Evolutionary conservation across 2,888 invertebrate genomes (phyloP).

Genomic region (Hirtodrosophila alboralis): DNA sequence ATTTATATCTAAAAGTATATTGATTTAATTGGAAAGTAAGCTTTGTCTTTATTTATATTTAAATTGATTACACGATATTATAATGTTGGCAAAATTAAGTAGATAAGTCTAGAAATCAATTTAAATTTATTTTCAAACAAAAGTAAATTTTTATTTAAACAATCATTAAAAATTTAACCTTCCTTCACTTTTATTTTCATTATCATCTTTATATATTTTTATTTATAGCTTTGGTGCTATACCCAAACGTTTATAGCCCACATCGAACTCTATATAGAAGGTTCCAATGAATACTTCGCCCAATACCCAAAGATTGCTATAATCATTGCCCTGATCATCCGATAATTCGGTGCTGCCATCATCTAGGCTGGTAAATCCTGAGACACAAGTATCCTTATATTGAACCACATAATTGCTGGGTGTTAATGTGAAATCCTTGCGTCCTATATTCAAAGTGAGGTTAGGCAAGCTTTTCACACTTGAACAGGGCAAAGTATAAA

Average conservation of each 20-base stretch:
- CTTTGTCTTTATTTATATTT: not conserved
- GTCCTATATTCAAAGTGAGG: constrained; percentile 90
- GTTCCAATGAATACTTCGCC: constrained; percentile 97
- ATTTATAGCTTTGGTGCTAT: constrained; percentile 87
- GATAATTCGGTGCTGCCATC: constrained; percentile 22
- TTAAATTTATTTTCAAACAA: not conserved
- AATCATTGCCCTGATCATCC: constrained; percentile 16
- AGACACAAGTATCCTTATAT: constrained; percentile 90
- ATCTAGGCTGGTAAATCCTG: constrained; percentile 95
- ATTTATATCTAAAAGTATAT: not conserved
- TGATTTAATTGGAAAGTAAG: constrained; percentile 9
- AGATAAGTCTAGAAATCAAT: not conserved
- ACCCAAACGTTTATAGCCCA: constrained; percentile 92
- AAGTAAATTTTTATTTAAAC: no score
- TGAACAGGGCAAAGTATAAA: constrained; percentile 91
- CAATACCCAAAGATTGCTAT: constrained; percentile 91
- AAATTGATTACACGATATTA: not conserved
- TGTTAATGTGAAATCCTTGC: constrained; percentile 89
- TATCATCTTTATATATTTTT: no score
- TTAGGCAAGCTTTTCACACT: constrained; percentile 90
- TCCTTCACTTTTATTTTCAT: no score
- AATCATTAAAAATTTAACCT: no score
- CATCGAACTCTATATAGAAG: constrained; percentile 97
- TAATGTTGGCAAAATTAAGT: not conserved
- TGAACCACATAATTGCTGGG: constrained; percentile 90